phyloP scores from a whole-genome alignment of 2,113 vertebrate genomes.

The Cygnus buccinator region DNA sequence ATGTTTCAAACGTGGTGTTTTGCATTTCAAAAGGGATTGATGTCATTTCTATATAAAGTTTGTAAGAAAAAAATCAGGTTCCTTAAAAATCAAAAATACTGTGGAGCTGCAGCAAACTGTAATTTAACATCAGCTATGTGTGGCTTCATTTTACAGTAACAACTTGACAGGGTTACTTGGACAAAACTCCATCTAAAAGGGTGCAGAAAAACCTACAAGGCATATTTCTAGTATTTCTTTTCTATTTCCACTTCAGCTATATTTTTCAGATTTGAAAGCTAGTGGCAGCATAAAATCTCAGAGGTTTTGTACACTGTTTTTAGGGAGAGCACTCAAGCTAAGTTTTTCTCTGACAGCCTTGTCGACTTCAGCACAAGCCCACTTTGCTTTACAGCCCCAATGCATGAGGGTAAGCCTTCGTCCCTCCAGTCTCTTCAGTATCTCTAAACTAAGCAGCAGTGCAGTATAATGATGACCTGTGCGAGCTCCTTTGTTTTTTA shows the following conservation, averaged over 20 bases:
- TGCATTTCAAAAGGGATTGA: neutral
- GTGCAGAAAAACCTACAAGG: neutral
- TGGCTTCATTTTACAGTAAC: neutral
- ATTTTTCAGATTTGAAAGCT: neutral
- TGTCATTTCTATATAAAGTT: neutral
- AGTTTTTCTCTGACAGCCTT: rapidly evolving
- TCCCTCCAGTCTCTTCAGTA: neutral
- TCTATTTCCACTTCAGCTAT: neutral
- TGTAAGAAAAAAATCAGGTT: neutral
- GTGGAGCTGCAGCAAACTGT: neutral
- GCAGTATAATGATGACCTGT: neutral
- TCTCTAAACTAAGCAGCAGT: neutral
- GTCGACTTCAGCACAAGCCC: rapidly evolving
- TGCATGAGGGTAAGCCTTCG: rapidly evolving
- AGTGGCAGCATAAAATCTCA: neutral
- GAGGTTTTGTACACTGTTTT: neutral
- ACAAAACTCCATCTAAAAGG: neutral
- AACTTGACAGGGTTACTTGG: neutral
- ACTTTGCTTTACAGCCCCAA: neutral
- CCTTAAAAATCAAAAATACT: neutral
- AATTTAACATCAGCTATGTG: neutral
- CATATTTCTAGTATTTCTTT: neutral
- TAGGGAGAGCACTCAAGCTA: neutral
- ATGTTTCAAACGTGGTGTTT: neutral
- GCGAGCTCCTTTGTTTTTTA: neutral